These are phyloP conservation scores for Melanostigma gelatinosum DNA, from an alignment of 2,113 vertebrate species.

Conservation along the genomic window DNA sequence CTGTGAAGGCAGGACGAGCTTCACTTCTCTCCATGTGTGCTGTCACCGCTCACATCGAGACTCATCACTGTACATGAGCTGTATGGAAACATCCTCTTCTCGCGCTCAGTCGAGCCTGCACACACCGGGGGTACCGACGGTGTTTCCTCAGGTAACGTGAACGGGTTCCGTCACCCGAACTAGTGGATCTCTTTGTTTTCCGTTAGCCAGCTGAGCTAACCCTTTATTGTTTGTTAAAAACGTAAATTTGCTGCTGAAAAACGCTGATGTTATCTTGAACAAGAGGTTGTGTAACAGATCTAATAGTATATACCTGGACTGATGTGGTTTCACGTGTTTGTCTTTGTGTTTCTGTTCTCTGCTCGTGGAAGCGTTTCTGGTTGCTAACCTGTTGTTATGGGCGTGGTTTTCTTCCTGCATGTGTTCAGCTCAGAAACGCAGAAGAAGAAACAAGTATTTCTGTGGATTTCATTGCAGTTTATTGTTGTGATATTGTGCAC, in stretches of 20 bases:
- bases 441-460: too few species aligned
- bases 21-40: conserved; percentile 44
- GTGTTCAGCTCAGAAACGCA: not conserved
- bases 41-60: conserved; percentile 1
- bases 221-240: not conserved
- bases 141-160: conserved; percentile 57
- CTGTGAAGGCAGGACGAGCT: not conserved
- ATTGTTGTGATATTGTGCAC: not conserved
- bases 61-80: not conserved
- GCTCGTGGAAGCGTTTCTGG: conserved; percentile 52
- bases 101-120: conserved; percentile 19
- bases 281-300: not conserved
- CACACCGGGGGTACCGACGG: conserved; percentile 30
- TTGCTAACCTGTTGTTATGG: conserved; percentile 77
- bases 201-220: not conserved
- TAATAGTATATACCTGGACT: not conserved
- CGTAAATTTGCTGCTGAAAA: not conserved
- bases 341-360: not conserved
- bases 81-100: conserved; percentile 36
- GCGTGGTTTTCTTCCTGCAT: conserved; percentile 40
- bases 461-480: not conserved
- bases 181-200: conserved; percentile 35
- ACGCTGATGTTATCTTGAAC: not conserved
- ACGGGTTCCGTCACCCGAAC: not conserved
- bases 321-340: not conserved